Conservation (phyloP, 2,888 invertebrate genomes). For the Argynnis bischoffii region DNA sequence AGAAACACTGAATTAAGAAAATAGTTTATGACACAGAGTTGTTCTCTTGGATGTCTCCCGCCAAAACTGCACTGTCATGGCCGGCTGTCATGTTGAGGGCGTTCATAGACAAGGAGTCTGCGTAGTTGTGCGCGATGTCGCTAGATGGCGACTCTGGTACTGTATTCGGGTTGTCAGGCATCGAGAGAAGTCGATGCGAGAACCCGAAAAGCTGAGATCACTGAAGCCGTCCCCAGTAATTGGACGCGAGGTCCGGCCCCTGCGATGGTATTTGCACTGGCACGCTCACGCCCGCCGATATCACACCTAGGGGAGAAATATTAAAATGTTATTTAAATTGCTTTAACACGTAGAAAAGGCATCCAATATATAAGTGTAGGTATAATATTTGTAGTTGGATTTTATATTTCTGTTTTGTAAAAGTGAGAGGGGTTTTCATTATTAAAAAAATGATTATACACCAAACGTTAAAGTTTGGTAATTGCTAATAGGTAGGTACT, state of each 20-base stretch:
- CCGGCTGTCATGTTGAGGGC: constrained; percentile 81
- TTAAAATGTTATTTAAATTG: constrained; percentile 31
- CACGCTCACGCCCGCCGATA: constrained; percentile 95
- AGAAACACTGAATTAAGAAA: constrained; percentile 49
- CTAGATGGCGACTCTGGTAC: constrained; percentile 73
- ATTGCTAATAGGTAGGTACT: too few relatives aligned
- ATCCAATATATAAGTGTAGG: too few relatives aligned
- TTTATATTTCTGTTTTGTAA: too few relatives aligned
- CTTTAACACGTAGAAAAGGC: too few relatives aligned
- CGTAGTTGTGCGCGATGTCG: constrained; percentile 77
- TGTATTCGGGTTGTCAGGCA: constrained; percentile 84
- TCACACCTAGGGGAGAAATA: constrained; percentile 86
- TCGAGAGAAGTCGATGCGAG: constrained; percentile 87
- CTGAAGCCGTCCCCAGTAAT: constrained; percentile 96
- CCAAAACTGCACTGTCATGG: constrained; percentile 75
- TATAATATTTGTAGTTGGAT: too few relatives aligned
- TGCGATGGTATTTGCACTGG: constrained; percentile 96
- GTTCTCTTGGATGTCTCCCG: constrained; percentile 67
- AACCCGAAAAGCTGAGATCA: constrained; percentile 96
- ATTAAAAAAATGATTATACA: too few relatives aligned
- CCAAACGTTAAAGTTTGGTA: too few relatives aligned
- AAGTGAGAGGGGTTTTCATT: too few relatives aligned
- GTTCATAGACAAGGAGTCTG: constrained; percentile 71
- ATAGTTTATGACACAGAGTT: constrained; percentile 63
- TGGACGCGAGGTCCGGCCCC: constrained; percentile 88